phyloP scores from a whole-genome alignment of 1,140 invertebrate genomes.

The Coenobita brevimanus region DNA sequence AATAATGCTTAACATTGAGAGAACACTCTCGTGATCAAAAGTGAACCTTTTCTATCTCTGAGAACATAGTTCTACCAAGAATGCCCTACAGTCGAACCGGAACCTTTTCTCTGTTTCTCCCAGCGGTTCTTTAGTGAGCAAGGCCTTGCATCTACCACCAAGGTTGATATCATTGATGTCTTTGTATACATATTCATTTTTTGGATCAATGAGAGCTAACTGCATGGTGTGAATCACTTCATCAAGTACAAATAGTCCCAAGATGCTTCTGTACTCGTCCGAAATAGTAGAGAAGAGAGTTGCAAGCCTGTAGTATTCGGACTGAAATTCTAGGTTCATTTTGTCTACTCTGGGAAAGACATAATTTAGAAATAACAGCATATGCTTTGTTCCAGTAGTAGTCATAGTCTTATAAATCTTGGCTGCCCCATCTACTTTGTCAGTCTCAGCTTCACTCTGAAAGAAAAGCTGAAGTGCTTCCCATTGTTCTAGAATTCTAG shows the following conservation, averaged over 20 bases:
- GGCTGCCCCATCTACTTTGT: slow-evolving; percentile 12
- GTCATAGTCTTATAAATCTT: not conserved
- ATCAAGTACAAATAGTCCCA: slow-evolving; percentile 4
- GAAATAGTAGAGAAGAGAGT: slow-evolving; percentile 10
- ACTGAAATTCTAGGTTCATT: slow-evolving; percentile 23
- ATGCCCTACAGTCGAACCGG: slow-evolving; percentile 19
- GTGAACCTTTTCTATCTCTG: slow-evolving; percentile 13
- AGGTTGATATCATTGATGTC: slow-evolving; percentile 2
- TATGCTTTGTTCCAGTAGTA: slow-evolving; percentile 6
- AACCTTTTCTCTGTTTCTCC: slow-evolving; percentile 23
- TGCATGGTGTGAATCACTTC: not conserved
- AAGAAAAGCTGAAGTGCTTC: slow-evolving; percentile 4
- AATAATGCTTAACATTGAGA: not conserved
- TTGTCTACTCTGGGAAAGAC: not conserved
- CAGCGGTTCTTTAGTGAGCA: slow-evolving; percentile 13
- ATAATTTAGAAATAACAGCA: slow-evolving; percentile 2
- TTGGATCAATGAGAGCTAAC: not conserved
- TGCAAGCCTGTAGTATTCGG: slow-evolving; percentile 16
- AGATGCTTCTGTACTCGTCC: slow-evolving; percentile 24
- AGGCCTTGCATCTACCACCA: slow-evolving; percentile 16
- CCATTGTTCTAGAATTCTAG: slow-evolving; percentile 19
- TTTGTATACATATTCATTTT: too few species aligned
- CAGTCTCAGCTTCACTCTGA: not conserved
- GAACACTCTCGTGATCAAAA: not conserved
- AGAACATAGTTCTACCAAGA: slow-evolving; percentile 24